Percentiles rank a stretch among this genome's conserved stretches.
Conservation (phyloP, 2,888 invertebrate genomes). For the Apodemia duryi region DNA sequence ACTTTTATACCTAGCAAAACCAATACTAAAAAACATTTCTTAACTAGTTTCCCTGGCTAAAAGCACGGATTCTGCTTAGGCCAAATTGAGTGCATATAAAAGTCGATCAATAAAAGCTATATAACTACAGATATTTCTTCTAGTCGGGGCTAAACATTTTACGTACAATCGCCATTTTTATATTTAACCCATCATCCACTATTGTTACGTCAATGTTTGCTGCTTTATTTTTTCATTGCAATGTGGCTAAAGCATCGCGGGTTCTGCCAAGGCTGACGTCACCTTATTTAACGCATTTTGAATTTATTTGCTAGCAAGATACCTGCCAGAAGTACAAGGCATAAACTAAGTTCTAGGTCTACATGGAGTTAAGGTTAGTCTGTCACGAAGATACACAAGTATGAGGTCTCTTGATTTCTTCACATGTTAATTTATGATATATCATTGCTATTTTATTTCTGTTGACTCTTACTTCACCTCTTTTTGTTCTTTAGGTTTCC, state of each 20-base stretch:
- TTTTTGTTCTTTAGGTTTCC: constrained; percentile 12
- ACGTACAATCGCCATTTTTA: no score
- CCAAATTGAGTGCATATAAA: background rate
- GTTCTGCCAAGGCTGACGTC: constrained; percentile 34
- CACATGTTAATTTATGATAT: constrained; percentile 14
- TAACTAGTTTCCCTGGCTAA: no score
- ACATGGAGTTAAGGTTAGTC: constrained; percentile 26
- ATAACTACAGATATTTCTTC: background rate
- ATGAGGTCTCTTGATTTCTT: constrained; percentile 45
- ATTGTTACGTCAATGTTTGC: constrained; percentile 68
- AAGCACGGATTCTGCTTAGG: no score
- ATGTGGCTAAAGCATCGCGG: constrained; percentile 29
- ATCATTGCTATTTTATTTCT: constrained; percentile 29
- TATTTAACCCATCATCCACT: constrained; percentile 23
- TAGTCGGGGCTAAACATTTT: background rate
- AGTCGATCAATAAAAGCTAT: no score
- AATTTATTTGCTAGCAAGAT: constrained; percentile 66
- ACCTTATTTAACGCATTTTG: constrained; percentile 56
- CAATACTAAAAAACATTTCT: no score
- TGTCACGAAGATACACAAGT: constrained; percentile 67
- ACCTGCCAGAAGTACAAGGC: constrained; percentile 27
- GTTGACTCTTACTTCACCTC: constrained; percentile 41
- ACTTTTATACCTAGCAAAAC: no score
- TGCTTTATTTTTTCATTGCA: constrained; percentile 66
- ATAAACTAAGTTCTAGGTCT: constrained; percentile 19